Base-by-base conservation (phyloP, 2,888 invertebrate genomes). In the Junonia oenone region DNA sequence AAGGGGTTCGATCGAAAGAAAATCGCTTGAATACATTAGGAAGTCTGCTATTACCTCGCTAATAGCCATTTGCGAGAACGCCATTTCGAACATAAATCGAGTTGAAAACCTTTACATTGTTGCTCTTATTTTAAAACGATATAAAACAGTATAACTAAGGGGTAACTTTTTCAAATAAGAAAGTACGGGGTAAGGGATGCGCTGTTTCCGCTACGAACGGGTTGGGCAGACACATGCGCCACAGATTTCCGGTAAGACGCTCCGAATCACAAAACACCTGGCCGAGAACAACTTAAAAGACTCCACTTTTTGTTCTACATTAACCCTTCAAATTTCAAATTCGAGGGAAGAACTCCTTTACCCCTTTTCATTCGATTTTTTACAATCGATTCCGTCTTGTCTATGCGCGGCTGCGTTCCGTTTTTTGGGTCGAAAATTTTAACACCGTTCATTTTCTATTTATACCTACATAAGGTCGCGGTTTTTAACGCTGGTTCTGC, bases 211-310 rank as follows among this genome's bases (percentile, higher is more conserved):
- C 78, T 68, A 68, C 63, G 76, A 75, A 81, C 82, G 82, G 82
- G 83, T 83, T 83, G 78, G 57, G 62, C 71, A 78, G 82, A 81
- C 85, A 84, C 79, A 84, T 84, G 84, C 80, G 77, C 75, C 82
- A 77, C 84, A 85, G 86, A 89, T 87, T 85, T 88, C 88, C 88
- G 88, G 88, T 76, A 85, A 83, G 81, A 75, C 78, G 77, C 70
- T 76, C 73, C 76, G 70, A 76, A 75, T 76, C 68, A 64, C 61
- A 72, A 73, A 72, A 76, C 89, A 90, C 89, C 89, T 90, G 89
- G 89, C 71, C 73, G 71, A 74, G 71, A 79, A 76, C 75, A 77
- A 81, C 75, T 75, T 72, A 71, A 76, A 77, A 72, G 71, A 73
- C 70, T 74, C 70, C 71, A 78, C 73, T 80, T 84, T 82, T 82